phyloP scores from a whole-genome alignment of 2,888 invertebrate genomes.

The Euplagia quadripunctaria region DNA sequence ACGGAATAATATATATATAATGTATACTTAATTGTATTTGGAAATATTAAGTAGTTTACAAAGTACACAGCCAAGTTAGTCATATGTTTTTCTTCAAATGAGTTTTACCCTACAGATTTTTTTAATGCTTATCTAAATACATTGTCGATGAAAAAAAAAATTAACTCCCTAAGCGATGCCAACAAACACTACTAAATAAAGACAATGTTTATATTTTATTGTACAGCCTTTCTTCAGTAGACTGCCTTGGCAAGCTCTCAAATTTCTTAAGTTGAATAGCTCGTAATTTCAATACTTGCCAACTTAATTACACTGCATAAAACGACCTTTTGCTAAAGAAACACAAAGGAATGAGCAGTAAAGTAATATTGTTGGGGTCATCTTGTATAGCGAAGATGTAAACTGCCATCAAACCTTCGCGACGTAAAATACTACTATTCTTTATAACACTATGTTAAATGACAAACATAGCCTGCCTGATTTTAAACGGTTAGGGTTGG shows the following conservation, averaged over 20 bases:
- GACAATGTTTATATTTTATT: conserved; percentile 9
- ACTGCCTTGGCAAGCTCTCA: conserved; percentile 15
- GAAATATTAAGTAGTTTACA: neutral
- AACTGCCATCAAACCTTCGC: neutral
- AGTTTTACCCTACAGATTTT: neutral
- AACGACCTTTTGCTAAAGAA: neutral
- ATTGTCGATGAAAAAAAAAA: too few species aligned
- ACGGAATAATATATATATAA: too few species aligned
- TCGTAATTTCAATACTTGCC: conserved; percentile 21
- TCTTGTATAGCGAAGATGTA: neutral
- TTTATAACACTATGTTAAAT: neutral
- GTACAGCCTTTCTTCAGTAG: conserved; percentile 11
- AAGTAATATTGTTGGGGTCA: neutral
- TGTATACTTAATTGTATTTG: neutral
- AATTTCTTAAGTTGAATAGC: conserved; percentile 19
- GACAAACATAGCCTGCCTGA: too few species aligned
- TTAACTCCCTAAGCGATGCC: too few species aligned
- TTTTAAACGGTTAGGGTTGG: too few species aligned
- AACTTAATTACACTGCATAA: conserved; percentile 18
- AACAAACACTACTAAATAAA: neutral
- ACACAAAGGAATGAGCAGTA: neutral
- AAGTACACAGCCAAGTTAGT: neutral
- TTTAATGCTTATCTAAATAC: too few species aligned
- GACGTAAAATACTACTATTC: neutral
- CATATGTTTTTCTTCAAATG: neutral